Evolutionary conservation across 2,888 invertebrate genomes (phyloP).

Genomic region (Aphelenchoides bicaudatus): DNA sequence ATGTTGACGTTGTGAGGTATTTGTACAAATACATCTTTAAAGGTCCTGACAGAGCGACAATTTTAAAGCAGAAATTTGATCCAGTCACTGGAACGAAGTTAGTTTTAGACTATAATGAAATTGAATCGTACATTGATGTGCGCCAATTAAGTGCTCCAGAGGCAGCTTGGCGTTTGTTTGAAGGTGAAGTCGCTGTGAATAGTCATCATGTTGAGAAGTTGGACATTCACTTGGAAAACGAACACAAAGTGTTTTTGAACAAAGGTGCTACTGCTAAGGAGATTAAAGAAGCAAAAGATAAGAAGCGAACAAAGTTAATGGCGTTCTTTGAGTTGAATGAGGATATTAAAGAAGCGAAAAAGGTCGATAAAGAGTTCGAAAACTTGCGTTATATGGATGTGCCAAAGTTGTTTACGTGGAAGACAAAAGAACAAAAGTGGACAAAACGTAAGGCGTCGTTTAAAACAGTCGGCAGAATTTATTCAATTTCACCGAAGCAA

Average conservation of each 20-base stretch:
- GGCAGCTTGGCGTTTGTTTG: constrained; percentile 53
- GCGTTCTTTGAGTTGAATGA: constrained; percentile 20
- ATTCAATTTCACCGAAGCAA: not conserved
- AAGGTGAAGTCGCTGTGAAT: constrained; percentile 46
- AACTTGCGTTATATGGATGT: constrained; percentile 12
- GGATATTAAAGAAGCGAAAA: not conserved
- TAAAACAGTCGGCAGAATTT: constrained; percentile 17
- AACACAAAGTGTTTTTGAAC: constrained; percentile 18
- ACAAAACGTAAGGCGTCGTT: not conserved
- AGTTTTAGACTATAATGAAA: constrained; percentile 44
- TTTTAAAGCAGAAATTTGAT: not conserved
- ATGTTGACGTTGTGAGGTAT: constrained; percentile 50
- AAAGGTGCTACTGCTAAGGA: constrained; percentile 19
- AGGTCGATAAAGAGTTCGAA: not conserved
- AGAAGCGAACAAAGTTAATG: constrained; percentile 15
- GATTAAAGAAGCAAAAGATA: constrained; percentile 6
- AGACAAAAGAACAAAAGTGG: constrained; percentile 9
- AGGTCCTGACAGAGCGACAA: constrained; percentile 37
- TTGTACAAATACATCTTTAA: constrained; percentile 59
- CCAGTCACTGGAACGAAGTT: not conserved
- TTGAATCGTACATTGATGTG: constrained; percentile 51
- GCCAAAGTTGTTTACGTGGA: constrained; percentile 19
- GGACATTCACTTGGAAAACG: constrained; percentile 48
- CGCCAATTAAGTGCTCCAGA: constrained; percentile 55
- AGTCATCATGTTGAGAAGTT: constrained; percentile 56